Evolutionary conservation across 1,140 invertebrate species (phyloP).

Genomic region (Drosophila truncata): DNA sequence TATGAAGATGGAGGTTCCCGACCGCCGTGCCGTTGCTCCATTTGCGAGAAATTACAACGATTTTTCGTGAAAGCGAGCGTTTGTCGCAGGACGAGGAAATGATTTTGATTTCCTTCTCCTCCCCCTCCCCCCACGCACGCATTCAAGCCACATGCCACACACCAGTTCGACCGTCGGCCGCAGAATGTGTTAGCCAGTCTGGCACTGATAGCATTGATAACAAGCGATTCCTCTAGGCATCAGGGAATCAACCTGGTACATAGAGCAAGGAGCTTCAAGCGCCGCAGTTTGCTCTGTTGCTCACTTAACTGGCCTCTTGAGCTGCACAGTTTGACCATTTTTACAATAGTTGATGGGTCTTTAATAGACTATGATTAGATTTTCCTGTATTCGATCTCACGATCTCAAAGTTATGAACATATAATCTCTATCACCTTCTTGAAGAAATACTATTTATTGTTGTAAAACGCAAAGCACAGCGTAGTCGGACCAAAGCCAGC

Average conservation of each 20-base stretch:
- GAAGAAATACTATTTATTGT: not conserved
- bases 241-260: not conserved
- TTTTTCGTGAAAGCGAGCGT: slow-evolving; percentile 60
- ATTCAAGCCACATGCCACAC: slow-evolving; percentile 55
- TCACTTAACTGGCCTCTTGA: not conserved
- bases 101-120: slow-evolving; percentile 32
- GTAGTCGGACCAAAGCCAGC: not conserved
- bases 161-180: slow-evolving; percentile 22
- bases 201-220: slow-evolving; percentile 41
- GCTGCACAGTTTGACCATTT: not conserved
- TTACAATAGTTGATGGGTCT: not conserved
- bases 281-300: not conserved
- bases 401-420: not conserved
- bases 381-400: not conserved
- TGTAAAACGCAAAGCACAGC: not conserved
- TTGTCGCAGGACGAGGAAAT: slow-evolving; percentile 53
- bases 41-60: slow-evolving; percentile 70
- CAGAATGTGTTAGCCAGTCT: slow-evolving; percentile 43
- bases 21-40: slow-evolving; percentile 31
- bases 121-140: slow-evolving; percentile 20
- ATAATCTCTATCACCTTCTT: not conserved
- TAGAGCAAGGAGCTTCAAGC: not conserved
- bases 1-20: slow-evolving; percentile 46
- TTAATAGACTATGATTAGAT: not conserved
- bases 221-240: slow-evolving; percentile 17